phyloP scores from a whole-genome alignment of 2,797 vertebrate species.

The Sparus aurata region DNA sequence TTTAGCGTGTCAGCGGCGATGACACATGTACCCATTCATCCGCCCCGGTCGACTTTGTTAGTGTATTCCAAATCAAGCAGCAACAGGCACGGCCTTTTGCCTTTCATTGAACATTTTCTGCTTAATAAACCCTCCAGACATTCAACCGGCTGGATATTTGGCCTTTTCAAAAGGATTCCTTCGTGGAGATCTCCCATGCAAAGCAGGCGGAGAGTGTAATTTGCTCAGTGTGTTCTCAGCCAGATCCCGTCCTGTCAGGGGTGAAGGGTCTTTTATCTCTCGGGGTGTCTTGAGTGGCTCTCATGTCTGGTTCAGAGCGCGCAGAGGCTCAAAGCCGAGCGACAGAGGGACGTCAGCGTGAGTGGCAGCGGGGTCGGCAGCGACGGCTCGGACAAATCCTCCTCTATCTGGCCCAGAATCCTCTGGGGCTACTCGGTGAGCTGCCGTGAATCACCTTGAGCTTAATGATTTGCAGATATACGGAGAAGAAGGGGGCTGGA shows the following conservation, averaged over 20 bases:
- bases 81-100: slow-evolving; percentile 70
- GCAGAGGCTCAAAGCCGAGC: slow-evolving; percentile 54
- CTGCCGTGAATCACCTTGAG: slow-evolving; percentile 79
- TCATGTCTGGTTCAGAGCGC: slow-evolving; percentile 60
- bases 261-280: slow-evolving; percentile 75
- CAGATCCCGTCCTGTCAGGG: slow-evolving; percentile 73
- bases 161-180: slow-evolving; percentile 70
- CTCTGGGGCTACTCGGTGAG: slow-evolving; percentile 57
- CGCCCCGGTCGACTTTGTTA: slow-evolving; percentile 57
- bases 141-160: slow-evolving; percentile 62
- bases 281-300: slow-evolving; percentile 68
- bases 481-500: slow-evolving; percentile 52
- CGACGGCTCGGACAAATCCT: slow-evolving; percentile 63
- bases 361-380: slow-evolving; percentile 56
- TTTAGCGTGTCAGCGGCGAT: slow-evolving; percentile 78
- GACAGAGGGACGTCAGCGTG: slow-evolving; percentile 45
- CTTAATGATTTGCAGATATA: slow-evolving; percentile 85
- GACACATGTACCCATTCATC: slow-evolving; percentile 75
- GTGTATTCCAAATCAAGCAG: slow-evolving; percentile 74
- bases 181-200: slow-evolving; percentile 58
- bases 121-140: slow-evolving; percentile 73
- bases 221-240: slow-evolving; percentile 60
- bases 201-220: slow-evolving; percentile 62
- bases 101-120: slow-evolving; percentile 70
- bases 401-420: slow-evolving; percentile 63